These are phyloP conservation scores for Atta colombica DNA, from an alignment of 1,140 invertebrate genomes.

Conservation along the genomic window DNA sequence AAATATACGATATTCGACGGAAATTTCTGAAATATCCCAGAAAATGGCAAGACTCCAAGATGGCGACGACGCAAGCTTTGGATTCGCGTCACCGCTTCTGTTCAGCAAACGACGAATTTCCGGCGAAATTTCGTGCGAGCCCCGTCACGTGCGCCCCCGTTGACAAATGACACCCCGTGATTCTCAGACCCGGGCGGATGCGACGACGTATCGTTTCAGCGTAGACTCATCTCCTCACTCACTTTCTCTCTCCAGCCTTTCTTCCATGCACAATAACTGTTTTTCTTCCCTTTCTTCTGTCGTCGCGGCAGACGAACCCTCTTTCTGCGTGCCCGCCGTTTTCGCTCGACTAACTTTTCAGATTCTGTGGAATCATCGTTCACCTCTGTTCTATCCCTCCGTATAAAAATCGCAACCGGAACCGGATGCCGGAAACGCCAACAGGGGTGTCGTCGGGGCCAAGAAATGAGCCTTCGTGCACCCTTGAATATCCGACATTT, in stretches of 20 bases:
- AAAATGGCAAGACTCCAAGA: not conserved
- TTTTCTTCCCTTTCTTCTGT: constrained; percentile 61
- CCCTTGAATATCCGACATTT: constrained; percentile 47
- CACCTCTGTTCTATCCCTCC: constrained; percentile 38
- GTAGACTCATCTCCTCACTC: constrained; percentile 52
- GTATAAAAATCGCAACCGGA: constrained; percentile 82
- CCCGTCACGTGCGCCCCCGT: constrained; percentile 62
- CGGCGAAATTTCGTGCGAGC: constrained; percentile 69
- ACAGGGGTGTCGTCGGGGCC: constrained; percentile 49
- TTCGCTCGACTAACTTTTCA: constrained; percentile 82
- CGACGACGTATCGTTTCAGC: constrained; percentile 74
- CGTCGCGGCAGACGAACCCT: constrained; percentile 47
- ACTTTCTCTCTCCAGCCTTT: constrained; percentile 31
- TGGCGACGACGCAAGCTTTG: not conserved
- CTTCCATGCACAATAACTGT: constrained; percentile 64
- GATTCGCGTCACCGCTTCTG: constrained; percentile 61
- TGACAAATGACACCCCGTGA: constrained; percentile 83
- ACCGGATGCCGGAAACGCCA: constrained; percentile 80
- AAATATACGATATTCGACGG: not conserved
- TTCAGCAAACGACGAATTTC: constrained; percentile 77
- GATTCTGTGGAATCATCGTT: constrained; percentile 82
- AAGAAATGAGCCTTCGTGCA: constrained; percentile 42
- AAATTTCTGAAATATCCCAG: not conserved
- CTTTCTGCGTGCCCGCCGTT: constrained; percentile 65
- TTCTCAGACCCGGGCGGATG: constrained; percentile 79